A percentile compares a stretch with the other conserved stretches of the same genome.
phyloP scores from a whole-genome alignment of 2,888 invertebrate genomes.

The Apodemia zela region DNA sequence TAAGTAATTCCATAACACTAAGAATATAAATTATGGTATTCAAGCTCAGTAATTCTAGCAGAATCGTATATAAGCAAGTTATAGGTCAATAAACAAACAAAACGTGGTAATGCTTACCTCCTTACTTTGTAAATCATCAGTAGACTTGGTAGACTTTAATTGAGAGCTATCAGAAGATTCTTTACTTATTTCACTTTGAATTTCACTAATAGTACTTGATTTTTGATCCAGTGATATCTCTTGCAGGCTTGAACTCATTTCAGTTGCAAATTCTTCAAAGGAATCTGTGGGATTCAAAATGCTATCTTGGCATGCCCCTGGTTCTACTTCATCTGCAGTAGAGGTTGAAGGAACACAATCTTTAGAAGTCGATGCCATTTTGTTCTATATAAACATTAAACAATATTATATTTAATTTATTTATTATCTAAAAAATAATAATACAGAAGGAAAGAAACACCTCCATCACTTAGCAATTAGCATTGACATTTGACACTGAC shows the following conservation, averaged over 20 bases:
- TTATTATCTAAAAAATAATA: conserved; percentile 2
- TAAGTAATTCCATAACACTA: too few species aligned
- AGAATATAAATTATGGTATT: too few species aligned
- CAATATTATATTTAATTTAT: conserved; percentile 6
- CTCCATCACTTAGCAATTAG: neutral
- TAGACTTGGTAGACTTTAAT: conserved; percentile 56
- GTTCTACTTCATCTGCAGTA: conserved; percentile 57
- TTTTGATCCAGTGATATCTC: conserved; percentile 76
- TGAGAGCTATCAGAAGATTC: conserved; percentile 53
- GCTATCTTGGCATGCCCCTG: conserved; percentile 79
- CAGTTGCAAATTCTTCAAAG: conserved; percentile 84
- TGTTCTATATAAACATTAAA: conserved; percentile 20
- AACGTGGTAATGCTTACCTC: conserved; percentile 48
- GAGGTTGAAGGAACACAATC: conserved; percentile 40
- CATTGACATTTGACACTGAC: neutral
- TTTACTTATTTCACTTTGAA: conserved; percentile 77
- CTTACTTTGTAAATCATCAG: conserved; percentile 62
- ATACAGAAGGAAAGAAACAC: conserved; percentile 12
- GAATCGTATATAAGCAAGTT: too few species aligned
- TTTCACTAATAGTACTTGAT: conserved; percentile 80
- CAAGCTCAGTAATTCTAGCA: too few species aligned
- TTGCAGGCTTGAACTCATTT: conserved; percentile 83
- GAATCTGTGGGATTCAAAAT: conserved; percentile 86
- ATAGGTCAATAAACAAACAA: neutral
- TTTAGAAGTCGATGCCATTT: conserved; percentile 68